Base-by-base conservation (phyloP, 1,140 invertebrate species). In the Vanessa atalanta region DNA sequence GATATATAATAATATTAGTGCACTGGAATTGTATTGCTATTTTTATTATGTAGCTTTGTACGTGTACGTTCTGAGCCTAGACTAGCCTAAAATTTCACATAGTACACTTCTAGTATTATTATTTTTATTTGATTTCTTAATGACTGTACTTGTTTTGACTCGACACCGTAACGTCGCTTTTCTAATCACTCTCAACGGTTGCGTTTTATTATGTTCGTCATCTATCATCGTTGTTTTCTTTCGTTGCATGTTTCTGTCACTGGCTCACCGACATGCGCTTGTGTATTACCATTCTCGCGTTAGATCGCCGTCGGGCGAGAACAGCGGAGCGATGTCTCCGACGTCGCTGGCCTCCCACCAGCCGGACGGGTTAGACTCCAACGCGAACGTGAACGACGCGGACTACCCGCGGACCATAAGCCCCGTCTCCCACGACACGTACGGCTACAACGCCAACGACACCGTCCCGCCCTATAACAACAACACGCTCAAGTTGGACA, bases 401-500 rank as follows among this genome's bases (percentile, higher is more conserved):
- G 88, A 90, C 65, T 92, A 89, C 75, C 86, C 86, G 70, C 77
- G 89, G 14, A 83, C 92, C 50, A 83, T 84, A 76, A 92, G 91
- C 77, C 91, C 91, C 48, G 85, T 81, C 20, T 88, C 88, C 12
- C 89, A 92, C 77, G 89, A 91, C 75, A 82, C 85, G n/a, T 92
- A 91, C 72, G 76, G 70, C 64, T 89, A 91, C 80, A 79, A 87
- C 81, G 78, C 79, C 50, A 76, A 88, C 63, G 86, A 87, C 67
- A 80, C 82, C 14, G 70, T 37, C 60, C 76, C 86, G 63, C 88
- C 88, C 0, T 93, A 90, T 79, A 93, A 93, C 80, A 93, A 93
- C 81, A 93, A 93, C 78, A 91, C 88, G 47, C 78, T 93, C 61
- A 93, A 93, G 78, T 84, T 93, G 16, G 93, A 93, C 78, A 87